Base-by-base conservation (phyloP, 2,797 vertebrate genomes). In the Lagocephalus sceleratus region DNA sequence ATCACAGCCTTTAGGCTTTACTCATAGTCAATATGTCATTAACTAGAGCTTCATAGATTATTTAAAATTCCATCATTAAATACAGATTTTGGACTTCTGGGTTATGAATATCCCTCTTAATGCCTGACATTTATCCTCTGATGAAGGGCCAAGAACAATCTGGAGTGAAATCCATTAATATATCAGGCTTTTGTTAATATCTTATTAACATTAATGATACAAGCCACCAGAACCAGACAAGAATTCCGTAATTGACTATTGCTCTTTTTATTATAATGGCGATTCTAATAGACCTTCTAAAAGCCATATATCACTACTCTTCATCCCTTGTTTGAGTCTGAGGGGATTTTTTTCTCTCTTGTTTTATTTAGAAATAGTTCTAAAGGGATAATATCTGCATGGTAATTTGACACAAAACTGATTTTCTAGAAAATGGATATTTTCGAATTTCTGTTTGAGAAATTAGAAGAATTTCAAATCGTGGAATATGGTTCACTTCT, bases 41-140 rank as follows among this genome's bases (percentile, higher is more conserved):
- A 41, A 41, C 22, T 20, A 14, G 16, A 29, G 23, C 16, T n/a
- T 21, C 19, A 42, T n/a, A 43, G 15, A 43, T 44, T n/a, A 44
- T n/a, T 48, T 51, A 15, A 35, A 6, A 21, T n/a, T 2, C 16
- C 21, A 25, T 26, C 22, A 46, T 26, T 20, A 26, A 22, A 15
- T 20, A 47, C 12, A 57, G 22, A 14, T 22, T 60, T 21, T 16
- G 17, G 9, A n/a, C 26, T 52, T 16, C 20, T 20, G 51, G 46
- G 20, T 39, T 47, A 39, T 35, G 6, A 66, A 65, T 22, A 55
- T 20, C 10, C 12, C 6, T 2, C 42, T 40, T 43, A 23, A 40
- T 32, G 6, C 47, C 21, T 40, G 6, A 20, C 16, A 39, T 38
- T 35, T 39, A 46, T 43, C 23, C 7, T 53, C 21, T 60, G 14